phyloP scores from a whole-genome alignment of 2,797 vertebrate genomes.

The Pseudochromis fuscus region DNA sequence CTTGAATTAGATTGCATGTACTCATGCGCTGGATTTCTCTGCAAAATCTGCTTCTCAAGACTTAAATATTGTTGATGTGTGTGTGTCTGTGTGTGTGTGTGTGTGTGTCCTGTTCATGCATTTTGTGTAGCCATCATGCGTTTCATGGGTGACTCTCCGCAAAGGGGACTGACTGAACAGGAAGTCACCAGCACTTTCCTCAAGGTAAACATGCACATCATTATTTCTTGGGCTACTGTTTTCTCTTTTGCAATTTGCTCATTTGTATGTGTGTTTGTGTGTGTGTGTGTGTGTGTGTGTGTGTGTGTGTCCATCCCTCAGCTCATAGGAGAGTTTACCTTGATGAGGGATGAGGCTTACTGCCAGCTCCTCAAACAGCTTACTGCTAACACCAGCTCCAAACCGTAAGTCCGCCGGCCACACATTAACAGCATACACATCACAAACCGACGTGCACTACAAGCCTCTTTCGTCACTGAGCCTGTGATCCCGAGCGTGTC shows the following conservation, averaged over 20 bases:
- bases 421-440: slow-evolving; percentile 6
- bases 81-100: slow-evolving; percentile 28
- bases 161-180: slow-evolving; percentile 89
- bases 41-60: slow-evolving; percentile 8
- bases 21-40: slow-evolving; percentile 2
- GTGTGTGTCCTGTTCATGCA: slow-evolving; percentile 30
- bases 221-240: neutral
- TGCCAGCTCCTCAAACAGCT: slow-evolving; percentile 97
- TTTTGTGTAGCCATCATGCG: slow-evolving; percentile 90
- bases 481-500: slow-evolving; percentile 46
- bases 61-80: neutral
- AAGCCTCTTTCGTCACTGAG: slow-evolving; percentile 20
- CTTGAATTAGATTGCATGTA: neutral
- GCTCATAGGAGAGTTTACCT: slow-evolving; percentile 90
- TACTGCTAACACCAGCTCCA: slow-evolving; percentile 93
- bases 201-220: slow-evolving; percentile 85
- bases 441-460: slow-evolving; percentile 14
- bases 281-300: slow-evolving; percentile 11
- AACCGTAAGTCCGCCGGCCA: slow-evolving; percentile 86
- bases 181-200: slow-evolving; percentile 89
- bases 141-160: slow-evolving; percentile 95
- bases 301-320: slow-evolving; percentile 70
- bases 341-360: slow-evolving; percentile 94
- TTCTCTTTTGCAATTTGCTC: slow-evolving; percentile 11
- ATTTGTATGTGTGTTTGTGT: slow-evolving; percentile 14